Percentiles rank a stretch among this genome's conserved stretches.
phyloP scores from a whole-genome alignment of 2,888 invertebrate species.

The Polymixis lichenea region DNA sequence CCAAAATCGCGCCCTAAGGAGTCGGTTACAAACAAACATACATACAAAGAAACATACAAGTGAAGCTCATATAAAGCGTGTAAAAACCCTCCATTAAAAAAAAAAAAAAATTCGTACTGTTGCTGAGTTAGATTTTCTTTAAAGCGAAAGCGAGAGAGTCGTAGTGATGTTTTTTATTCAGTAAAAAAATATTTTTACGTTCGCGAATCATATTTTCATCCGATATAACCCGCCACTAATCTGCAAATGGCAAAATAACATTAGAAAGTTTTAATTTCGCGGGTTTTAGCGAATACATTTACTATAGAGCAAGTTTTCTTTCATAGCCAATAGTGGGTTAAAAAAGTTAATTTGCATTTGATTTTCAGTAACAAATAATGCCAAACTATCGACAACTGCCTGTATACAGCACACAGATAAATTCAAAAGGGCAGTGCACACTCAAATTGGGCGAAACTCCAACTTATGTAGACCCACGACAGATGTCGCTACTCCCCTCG shows the following conservation, averaged over 20 bases:
- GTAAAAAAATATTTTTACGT: not conserved
- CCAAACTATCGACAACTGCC: slow-evolving; percentile 52
- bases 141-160: not conserved
- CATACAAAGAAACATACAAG: no score
- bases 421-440: slow-evolving; percentile 82
- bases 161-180: not conserved
- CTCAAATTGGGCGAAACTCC: slow-evolving; percentile 86
- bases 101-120: not conserved
- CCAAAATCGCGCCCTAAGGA: no score
- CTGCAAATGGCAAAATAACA: not conserved
- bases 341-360: not conserved
- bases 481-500: slow-evolving; percentile 84
- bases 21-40: no score
- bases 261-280: not conserved
- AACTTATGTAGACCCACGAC: slow-evolving; percentile 87
- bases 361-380: not conserved
- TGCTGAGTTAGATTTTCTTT: not conserved
- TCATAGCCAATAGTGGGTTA: not conserved
- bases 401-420: slow-evolving; percentile 75
- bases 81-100: no score
- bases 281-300: not conserved
- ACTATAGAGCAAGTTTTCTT: not conserved
- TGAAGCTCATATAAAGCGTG: no score
- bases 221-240: not conserved
- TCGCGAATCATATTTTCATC: not conserved